Base-by-base conservation (phyloP, 2,113 vertebrate genomes). In the Azemiops feae region DNA sequence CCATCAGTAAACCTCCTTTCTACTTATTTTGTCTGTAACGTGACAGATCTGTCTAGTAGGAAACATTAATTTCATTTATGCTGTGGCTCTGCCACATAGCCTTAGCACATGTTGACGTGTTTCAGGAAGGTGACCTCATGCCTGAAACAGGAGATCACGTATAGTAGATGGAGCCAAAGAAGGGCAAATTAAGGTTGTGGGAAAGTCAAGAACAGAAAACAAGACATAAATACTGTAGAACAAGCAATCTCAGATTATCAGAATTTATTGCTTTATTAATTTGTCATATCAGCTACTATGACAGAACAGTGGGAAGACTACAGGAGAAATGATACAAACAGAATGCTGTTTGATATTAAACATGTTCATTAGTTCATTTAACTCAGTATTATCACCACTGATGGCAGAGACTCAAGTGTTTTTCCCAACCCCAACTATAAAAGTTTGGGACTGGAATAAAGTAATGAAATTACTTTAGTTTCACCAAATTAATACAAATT, bases 111-210 rank as follows among this genome's bases (percentile, higher is more conserved):
- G 94, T 64, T 60, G 89, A 89, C 10, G 0, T 88, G 60, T 18
- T 88, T 91, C 64, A 81, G 86, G 88, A 10, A 52, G 20, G 34
- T 85, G 64, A 91, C 3, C 92, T 89, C 54, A 10, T 81, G 64
- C 93, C 92, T 92, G 94, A 94, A 96, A 95, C 12, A 22, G 0
- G 85, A 95, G 69, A 93, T 93, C 54, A 20, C 54, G 12, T 22
- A 0, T 50, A 39, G 74, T 47, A 60, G 39, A 53, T 14, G 23
- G 92, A 55, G 88, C 86, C n/a, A n/a, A 60, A 91, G 52, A 53
- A 87, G 94, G n/a, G 81, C 69, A 92, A 92, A 92, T 54, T 25
- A 87, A 95, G 91, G 47, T 1, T 16, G 12, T 90, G 10, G 55
- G n/a, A 74, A 69, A 93, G 93, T 88, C 30, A 81, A 92, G 55